Conservation (phyloP, 1,140 invertebrate genomes). For the Drosophila sproati region DNA sequence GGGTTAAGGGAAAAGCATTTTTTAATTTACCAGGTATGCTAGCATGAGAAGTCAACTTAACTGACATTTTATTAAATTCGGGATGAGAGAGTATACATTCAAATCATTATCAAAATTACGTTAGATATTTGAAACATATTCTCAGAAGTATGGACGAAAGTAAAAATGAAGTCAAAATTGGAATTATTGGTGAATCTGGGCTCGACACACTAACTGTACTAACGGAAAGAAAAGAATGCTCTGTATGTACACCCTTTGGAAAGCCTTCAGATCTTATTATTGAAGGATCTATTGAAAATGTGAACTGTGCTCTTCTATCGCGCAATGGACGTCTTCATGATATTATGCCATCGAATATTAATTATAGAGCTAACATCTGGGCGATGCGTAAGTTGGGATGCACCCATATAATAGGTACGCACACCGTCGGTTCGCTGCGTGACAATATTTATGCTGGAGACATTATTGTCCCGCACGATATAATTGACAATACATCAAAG, state of each 20-base stretch:
- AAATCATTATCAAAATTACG: constrained; percentile 8
- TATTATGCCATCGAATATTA: constrained; percentile 91
- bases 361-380: constrained; percentile 99
- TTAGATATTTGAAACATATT: background rate
- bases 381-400: constrained; percentile 95
- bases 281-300: constrained; percentile 89
- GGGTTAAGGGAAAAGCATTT: too few relatives aligned
- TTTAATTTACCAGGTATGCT: too few relatives aligned
- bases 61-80: background rate
- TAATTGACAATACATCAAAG: constrained; percentile 93
- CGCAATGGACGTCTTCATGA: constrained; percentile 95
- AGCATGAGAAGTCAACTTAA: background rate
- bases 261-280: constrained; percentile 93
- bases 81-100: background rate
- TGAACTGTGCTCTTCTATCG: constrained; percentile 91
- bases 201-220: constrained; percentile 94
- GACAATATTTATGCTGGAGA: constrained; percentile 95
- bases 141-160: constrained; percentile 43
- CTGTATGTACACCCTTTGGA: constrained; percentile 93
- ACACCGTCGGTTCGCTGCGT: constrained; percentile 91
- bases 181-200: constrained; percentile 97
- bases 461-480: constrained; percentile 95
- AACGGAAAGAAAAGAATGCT: constrained; percentile 87
- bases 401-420: constrained; percentile 93
- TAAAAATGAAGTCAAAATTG: constrained; percentile 88